Conservation (phyloP, 2,113 vertebrate species). For the Alligator mississippiensis region DNA sequence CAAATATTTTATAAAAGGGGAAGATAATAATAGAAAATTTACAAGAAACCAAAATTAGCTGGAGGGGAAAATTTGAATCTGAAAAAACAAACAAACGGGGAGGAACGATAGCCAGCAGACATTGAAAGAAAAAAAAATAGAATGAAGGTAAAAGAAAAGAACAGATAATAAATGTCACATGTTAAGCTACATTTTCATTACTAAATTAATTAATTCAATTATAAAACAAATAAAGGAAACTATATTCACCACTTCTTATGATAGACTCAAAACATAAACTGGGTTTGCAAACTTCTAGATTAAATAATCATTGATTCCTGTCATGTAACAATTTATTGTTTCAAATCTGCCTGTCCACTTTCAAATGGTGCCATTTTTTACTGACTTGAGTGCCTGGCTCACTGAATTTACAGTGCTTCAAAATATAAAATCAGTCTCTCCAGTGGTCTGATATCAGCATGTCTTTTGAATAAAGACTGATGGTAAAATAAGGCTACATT, state of each 20-base stretch:
- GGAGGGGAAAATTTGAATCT: neutral
- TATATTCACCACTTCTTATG: neutral
- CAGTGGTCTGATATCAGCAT: neutral
- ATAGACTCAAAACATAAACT: neutral
- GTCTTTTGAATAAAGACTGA: neutral
- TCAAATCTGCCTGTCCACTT: neutral
- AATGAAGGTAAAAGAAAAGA: rapidly evolving
- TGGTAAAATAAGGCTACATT: neutral
- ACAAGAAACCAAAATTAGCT: neutral
- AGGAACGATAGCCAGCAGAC: neutral
- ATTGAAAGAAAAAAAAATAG: neutral
- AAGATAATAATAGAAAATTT: neutral
- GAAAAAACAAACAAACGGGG: neutral
- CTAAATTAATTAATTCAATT: neutral
- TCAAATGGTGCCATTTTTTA: neutral
- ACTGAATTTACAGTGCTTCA: neutral
- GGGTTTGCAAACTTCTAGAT: neutral
- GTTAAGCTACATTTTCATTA: neutral
- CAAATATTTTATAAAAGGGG: neutral
- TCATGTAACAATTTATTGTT: neutral
- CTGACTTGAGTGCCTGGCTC: neutral
- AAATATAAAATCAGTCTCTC: neutral
- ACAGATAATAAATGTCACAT: neutral
- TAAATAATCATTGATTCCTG: rapidly evolving
- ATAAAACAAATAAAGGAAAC: neutral